A percentile compares a stretch with the other conserved stretches of the same genome.
These are phyloP conservation scores for Synergus laeviventris DNA, from an alignment of 2,888 invertebrate genomes.

Conservation along the genomic window DNA sequence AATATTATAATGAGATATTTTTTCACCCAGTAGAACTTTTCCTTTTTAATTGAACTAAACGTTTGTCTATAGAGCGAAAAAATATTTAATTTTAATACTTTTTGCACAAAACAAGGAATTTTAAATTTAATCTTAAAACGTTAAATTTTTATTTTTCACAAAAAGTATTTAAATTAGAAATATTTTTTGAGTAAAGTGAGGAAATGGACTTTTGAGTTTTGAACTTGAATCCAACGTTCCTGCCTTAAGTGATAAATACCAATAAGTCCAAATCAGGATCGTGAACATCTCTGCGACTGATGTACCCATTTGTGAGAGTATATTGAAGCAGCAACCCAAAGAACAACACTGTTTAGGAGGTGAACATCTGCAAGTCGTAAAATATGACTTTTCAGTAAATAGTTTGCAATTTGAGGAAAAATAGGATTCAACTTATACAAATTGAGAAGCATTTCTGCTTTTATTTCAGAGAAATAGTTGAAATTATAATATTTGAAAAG, in stretches of 20 bases:
- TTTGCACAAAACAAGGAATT: too few relatives aligned
- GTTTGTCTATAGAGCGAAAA: neutral
- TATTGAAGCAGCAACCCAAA: constrained; percentile 79
- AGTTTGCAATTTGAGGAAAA: neutral
- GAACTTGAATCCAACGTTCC: neutral
- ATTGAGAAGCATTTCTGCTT: constrained; percentile 8
- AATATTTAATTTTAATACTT: too few relatives aligned
- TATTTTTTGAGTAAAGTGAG: too few relatives aligned
- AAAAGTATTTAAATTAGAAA: too few relatives aligned
- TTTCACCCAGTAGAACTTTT: too few relatives aligned
- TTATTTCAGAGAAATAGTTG: constrained; percentile 13
- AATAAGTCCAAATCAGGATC: constrained; percentile 83
- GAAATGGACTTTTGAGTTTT: too few relatives aligned
- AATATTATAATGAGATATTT: too few relatives aligned
- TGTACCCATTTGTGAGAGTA: constrained; percentile 80
- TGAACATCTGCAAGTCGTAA: constrained; percentile 78
- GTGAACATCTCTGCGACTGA: constrained; percentile 79
- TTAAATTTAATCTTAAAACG: too few relatives aligned
- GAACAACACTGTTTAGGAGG: constrained; percentile 87
- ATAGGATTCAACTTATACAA: neutral
- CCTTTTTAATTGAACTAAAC: too few relatives aligned
- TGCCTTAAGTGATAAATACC: constrained; percentile 80
- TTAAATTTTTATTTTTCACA: too few relatives aligned
- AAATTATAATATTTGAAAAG: constrained; percentile 38
- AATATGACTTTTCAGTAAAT: neutral